Percentiles rank a stretch among this genome's conserved stretches.
Conservation (phyloP, 2,888 invertebrate species). For the Rotaria magnacalcarata region DNA sequence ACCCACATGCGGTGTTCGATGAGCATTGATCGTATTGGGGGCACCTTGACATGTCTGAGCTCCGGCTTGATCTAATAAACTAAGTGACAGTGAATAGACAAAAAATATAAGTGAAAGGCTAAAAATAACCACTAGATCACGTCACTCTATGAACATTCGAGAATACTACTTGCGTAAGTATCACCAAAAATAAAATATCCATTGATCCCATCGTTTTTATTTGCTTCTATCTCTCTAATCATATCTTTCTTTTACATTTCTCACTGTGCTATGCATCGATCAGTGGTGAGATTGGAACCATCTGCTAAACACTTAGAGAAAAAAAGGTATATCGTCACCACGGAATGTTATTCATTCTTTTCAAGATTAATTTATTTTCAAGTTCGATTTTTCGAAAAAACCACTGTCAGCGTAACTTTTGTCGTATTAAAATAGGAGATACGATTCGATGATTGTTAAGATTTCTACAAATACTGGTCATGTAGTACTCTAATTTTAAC, state of each 20-base stretch:
- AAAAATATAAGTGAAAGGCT: background rate
- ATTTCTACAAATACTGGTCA: too few relatives aligned
- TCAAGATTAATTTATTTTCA: too few relatives aligned
- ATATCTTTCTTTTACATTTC: background rate
- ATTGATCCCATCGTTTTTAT: background rate
- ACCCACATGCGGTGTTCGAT: background rate
- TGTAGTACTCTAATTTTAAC: too few relatives aligned
- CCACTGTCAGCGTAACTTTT: too few relatives aligned
- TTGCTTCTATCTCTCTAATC: background rate
- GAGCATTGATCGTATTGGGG: background rate
- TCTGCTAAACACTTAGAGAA: background rate
- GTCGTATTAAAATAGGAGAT: too few relatives aligned
- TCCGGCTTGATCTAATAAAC: background rate
- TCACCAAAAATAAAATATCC: background rate
- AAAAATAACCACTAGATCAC: background rate
- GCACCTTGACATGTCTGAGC: background rate
- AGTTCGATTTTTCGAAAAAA: too few relatives aligned
- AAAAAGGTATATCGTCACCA: background rate
- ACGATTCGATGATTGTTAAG: too few relatives aligned
- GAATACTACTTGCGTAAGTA: background rate
- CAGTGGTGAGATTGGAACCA: background rate
- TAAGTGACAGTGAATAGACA: background rate
- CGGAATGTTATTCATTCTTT: too few relatives aligned
- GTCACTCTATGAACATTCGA: background rate
- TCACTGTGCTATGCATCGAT: background rate